phyloP scores from a whole-genome alignment of 23 tunicate species.

The Halocynthia aurantium region DNA sequence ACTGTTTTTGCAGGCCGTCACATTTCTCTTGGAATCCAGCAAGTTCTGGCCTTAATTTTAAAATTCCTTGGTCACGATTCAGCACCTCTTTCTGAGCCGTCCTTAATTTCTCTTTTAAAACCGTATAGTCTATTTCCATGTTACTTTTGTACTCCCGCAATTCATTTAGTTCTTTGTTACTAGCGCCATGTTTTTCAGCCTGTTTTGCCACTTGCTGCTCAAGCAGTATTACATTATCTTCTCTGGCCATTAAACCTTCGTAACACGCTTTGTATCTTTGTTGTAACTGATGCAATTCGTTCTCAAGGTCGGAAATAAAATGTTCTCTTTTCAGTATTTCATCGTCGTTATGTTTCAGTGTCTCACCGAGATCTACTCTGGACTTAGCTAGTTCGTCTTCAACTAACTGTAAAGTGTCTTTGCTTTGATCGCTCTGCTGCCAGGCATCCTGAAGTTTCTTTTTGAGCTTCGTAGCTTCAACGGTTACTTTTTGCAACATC shows the following conservation, averaged over 20 bases:
- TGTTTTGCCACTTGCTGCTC: slow-evolving; percentile 57
- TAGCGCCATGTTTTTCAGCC: slow-evolving; percentile 35
- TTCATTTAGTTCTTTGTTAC: slow-evolving; percentile 47
- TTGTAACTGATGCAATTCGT: slow-evolving; percentile 43
- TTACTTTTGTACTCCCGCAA: slow-evolving; percentile 70
- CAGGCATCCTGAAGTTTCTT: slow-evolving; percentile 72
- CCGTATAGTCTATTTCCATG: slow-evolving; percentile 70
- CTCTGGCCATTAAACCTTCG: slow-evolving; percentile 53
- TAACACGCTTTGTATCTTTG: slow-evolving; percentile 74
- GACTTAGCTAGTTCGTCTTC: slow-evolving; percentile 84
- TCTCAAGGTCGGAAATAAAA: slow-evolving; percentile 33
- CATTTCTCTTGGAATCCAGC: slow-evolving; percentile 47
- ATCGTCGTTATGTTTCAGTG: slow-evolving; percentile 54
- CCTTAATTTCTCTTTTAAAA: slow-evolving; percentile 60
- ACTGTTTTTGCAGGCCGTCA: slow-evolving; percentile 76
- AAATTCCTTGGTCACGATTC: slow-evolving; percentile 56
- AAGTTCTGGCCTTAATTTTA: slow-evolving; percentile 58
- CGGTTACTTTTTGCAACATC: slow-evolving; percentile 90
- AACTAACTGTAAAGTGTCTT: slow-evolving; percentile 66
- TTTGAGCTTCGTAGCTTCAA: slow-evolving; percentile 86
- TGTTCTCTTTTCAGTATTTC: slow-evolving; percentile 58
- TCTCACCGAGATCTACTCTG: slow-evolving; percentile 72
- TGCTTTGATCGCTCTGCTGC: slow-evolving; percentile 49
- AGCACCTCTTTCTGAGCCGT: slow-evolving; percentile 93
- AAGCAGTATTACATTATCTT: slow-evolving; percentile 52